These are phyloP conservation scores for Aphelocoma californica DNA, from an alignment of 2,797 vertebrate species.

Conservation along the genomic window DNA sequence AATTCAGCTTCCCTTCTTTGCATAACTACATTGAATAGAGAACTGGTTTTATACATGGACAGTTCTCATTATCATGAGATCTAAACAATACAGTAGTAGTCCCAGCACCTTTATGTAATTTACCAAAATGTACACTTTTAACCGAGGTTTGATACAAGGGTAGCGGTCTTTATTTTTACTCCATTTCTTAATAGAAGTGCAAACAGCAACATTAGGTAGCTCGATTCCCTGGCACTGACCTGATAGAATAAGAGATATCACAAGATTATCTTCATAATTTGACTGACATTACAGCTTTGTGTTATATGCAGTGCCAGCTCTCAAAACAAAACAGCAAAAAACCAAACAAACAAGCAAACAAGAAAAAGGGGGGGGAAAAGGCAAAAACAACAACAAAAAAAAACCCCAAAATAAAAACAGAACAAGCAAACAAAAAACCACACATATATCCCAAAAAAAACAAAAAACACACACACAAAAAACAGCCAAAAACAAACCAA, in stretches of 20 bases:
- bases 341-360: background rate
- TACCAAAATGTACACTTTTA: background rate
- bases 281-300: background rate
- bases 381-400: background rate
- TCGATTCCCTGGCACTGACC: background rate
- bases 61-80: background rate
- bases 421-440: background rate
- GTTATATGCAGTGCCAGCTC: background rate
- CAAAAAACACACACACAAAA: background rate
- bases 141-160: background rate
- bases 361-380: background rate
- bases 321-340: background rate
- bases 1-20: background rate
- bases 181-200: background rate
- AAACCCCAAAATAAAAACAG: background rate
- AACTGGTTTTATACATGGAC: background rate
- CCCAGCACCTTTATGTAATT: background rate
- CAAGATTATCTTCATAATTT: background rate
- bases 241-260: background rate
- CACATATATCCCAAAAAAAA: background rate
- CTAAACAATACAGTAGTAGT: background rate
- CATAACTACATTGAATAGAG: background rate
- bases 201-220: background rate
- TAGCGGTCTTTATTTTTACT: background rate
- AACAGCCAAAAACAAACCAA: fast-evolving